phyloP scores from a whole-genome alignment of 37 sponge, comb jelly and placozoan genomes.

The Crambe crambe region DNA sequence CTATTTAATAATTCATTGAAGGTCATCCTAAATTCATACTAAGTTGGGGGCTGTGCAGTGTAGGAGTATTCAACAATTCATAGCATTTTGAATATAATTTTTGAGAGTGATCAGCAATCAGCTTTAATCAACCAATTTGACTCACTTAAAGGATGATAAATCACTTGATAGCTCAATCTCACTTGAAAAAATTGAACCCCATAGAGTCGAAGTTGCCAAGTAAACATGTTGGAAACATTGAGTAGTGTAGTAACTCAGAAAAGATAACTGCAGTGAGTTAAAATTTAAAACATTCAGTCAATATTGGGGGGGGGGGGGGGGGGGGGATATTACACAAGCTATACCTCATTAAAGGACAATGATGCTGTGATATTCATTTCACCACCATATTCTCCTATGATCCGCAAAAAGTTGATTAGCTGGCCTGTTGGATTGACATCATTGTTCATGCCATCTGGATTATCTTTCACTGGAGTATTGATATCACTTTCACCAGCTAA shows the following conservation, averaged over 20 bases:
- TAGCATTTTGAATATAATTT: no score
- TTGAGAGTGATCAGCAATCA: no score
- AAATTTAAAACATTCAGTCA: no score
- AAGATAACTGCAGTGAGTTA: background rate
- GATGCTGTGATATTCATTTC: conserved; percentile 80
- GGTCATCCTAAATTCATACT: no score
- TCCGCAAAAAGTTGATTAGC: background rate
- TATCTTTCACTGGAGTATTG: background rate
- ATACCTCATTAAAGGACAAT: background rate
- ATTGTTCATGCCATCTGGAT: no score
- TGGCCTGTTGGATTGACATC: background rate
- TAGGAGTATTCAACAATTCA: no score
- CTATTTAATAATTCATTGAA: no score
- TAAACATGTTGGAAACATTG: conserved; percentile 86
- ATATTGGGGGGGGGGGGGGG: no score
- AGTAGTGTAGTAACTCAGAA: conserved; percentile 55
- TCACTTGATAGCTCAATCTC: background rate
- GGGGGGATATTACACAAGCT: no score
- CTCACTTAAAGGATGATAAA: conserved; percentile 3
- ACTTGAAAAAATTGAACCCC: conserved; percentile 15
- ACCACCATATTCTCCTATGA: conserved; percentile 79
- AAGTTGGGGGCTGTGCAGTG: no score
- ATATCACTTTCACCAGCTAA: background rate
- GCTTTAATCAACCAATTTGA: no score
- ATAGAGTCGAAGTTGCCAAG: conserved; percentile 79